A percentile compares a stretch with the other conserved stretches of the same genome.
Evolutionary conservation across 2,113 vertebrate species (phyloP).

Genomic region (Psophia crepitans): DNA sequence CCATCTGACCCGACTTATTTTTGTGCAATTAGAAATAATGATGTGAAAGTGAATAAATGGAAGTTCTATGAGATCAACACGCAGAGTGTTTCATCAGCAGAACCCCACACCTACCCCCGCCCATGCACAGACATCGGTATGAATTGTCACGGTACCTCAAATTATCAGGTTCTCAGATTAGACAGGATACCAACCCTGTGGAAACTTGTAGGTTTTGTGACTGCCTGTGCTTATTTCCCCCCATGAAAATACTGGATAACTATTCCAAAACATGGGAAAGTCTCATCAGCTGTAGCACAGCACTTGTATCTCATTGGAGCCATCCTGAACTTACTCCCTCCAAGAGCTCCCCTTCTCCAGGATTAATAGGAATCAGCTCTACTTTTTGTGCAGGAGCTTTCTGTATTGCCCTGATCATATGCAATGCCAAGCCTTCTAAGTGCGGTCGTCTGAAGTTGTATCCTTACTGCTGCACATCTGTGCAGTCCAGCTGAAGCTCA

Average conservation of each 20-base stretch:
- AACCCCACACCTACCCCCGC: background rate
- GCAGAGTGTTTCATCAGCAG: background rate
- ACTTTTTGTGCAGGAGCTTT: background rate
- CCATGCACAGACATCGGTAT: background rate
- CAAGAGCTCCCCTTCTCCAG: background rate
- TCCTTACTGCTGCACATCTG: background rate
- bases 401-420: background rate
- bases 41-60: background rate
- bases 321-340: background rate
- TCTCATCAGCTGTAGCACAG: background rate
- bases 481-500: background rate
- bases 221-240: background rate
- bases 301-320: background rate
- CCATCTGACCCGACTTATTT: background rate
- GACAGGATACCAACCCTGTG: background rate
- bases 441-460: background rate
- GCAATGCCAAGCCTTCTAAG: background rate
- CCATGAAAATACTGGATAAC: background rate
- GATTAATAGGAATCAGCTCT: background rate
- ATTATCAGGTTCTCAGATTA: background rate
- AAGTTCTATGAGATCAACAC: background rate
- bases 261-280: background rate
- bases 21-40: background rate
- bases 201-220: background rate
- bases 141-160: background rate